phyloP scores from a whole-genome alignment of 2,888 invertebrate species.

The Pantelozetes paolii region DNA sequence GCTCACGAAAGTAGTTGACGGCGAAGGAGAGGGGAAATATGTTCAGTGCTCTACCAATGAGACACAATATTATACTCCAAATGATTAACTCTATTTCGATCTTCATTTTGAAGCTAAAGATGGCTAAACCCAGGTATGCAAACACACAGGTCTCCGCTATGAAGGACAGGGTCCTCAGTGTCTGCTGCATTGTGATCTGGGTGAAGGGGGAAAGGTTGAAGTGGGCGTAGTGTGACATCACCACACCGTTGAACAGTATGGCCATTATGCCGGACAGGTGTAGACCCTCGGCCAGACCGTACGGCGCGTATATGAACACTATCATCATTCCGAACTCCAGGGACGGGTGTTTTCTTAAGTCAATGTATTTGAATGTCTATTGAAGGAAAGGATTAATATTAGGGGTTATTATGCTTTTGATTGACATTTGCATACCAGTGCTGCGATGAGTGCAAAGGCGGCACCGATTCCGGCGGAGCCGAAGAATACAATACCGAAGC shows the following conservation, averaged over 20 bases:
- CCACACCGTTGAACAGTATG: constrained; percentile 95
- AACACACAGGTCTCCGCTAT: constrained; percentile 98
- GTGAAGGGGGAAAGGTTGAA: constrained; percentile 96
- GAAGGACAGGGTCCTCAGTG: constrained; percentile 92
- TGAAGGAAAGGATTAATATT: constrained; percentile 36
- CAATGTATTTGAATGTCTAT: constrained; percentile 75
- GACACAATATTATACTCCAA: constrained; percentile 84
- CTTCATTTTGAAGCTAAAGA: constrained; percentile 89
- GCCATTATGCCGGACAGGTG: constrained; percentile 98
- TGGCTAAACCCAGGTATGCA: constrained; percentile 90
- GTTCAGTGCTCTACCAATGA: constrained; percentile 90
- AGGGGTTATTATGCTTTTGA: background rate
- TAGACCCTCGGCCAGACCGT: constrained; percentile 94
- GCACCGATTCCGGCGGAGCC: constrained; percentile 96
- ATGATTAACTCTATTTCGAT: constrained; percentile 79
- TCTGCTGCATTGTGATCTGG: constrained; percentile 99
- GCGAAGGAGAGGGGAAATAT: constrained; percentile 91
- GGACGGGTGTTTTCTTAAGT: constrained; percentile 93
- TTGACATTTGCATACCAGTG: constrained; percentile 52
- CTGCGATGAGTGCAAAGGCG: constrained; percentile 86
- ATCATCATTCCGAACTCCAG: constrained; percentile 97
- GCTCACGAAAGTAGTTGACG: constrained; percentile 92
- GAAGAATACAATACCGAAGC: constrained; percentile 94
- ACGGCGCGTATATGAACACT: constrained; percentile 96
- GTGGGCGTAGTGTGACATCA: constrained; percentile 99